A percentile compares a stretch with the other conserved stretches of the same genome.
phyloP scores from a whole-genome alignment of 2,888 invertebrate species.

The Sycophila texana region DNA sequence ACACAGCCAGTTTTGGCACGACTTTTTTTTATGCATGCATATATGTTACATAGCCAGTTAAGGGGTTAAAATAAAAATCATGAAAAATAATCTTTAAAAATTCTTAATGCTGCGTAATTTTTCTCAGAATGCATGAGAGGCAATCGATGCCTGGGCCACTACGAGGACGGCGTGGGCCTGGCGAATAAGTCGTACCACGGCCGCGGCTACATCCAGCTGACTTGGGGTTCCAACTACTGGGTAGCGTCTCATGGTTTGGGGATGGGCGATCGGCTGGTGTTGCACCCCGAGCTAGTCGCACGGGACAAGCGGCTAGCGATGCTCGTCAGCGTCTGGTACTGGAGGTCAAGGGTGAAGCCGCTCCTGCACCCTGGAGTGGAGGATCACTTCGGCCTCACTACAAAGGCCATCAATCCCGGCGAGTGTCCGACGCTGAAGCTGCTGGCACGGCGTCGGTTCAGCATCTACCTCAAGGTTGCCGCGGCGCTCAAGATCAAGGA shows the following conservation, averaged over 20 bases:
- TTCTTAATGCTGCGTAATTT: too few relatives aligned
- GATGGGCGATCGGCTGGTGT: constrained; percentile 1
- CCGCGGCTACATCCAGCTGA: constrained; percentile 39
- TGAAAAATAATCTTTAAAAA: too few relatives aligned
- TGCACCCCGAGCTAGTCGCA: constrained; percentile 13
- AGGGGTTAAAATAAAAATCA: too few relatives aligned
- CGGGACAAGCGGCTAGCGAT: too few relatives aligned
- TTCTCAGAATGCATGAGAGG: background rate
- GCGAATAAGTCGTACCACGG: constrained; percentile 22
- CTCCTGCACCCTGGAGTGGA: too few relatives aligned
- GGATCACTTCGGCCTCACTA: too few relatives aligned
- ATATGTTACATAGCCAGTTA: too few relatives aligned
- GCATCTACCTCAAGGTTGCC: background rate
- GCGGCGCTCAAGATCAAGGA: background rate
- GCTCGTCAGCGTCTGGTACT: too few relatives aligned
- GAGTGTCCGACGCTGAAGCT: background rate
- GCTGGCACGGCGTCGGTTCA: background rate
- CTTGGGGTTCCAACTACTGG: constrained; percentile 38
- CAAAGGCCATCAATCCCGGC: background rate
- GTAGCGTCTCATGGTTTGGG: constrained; percentile 16
- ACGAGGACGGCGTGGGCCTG: constrained; percentile 10
- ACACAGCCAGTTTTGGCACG: too few relatives aligned
- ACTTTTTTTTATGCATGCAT: too few relatives aligned
- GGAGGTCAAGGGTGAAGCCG: too few relatives aligned
- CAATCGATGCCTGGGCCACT: background rate